Evolutionary conservation across 2,113 vertebrate genomes (phyloP).

Genomic region (Corydoras maculifer): DNA sequence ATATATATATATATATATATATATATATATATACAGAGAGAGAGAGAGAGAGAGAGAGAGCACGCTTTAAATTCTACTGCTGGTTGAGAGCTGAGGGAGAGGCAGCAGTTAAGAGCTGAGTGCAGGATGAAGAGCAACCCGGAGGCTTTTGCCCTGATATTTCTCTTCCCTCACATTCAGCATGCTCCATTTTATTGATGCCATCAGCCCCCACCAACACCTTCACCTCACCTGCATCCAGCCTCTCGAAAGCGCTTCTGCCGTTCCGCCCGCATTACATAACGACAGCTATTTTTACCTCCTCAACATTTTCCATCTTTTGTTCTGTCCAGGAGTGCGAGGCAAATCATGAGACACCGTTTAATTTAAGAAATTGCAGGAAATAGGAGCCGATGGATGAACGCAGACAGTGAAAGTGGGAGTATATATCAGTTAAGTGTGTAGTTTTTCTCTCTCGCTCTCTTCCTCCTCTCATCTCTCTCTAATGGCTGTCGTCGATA

Average conservation of each 20-base stretch:
- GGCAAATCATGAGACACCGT: neutral
- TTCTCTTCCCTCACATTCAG: neutral
- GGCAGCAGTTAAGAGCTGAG: slow-evolving; percentile 13
- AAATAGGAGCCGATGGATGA: slow-evolving; percentile 5
- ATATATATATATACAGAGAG: too few species aligned
- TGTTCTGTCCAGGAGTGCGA: neutral
- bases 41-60: too few species aligned
- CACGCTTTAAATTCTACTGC: too few species aligned
- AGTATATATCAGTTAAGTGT: neutral
- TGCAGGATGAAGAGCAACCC: slow-evolving; percentile 18
- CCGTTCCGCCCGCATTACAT: slow-evolving; percentile 21
- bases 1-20: too few species aligned
- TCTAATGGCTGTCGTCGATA: too few species aligned
- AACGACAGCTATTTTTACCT: slow-evolving; percentile 32
- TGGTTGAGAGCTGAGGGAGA: slow-evolving; percentile 7
- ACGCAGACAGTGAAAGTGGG: neutral
- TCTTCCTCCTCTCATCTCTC: too few species aligned
- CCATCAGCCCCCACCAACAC: neutral
- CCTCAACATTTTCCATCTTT: slow-evolving; percentile 7
- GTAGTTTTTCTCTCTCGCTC: too few species aligned
- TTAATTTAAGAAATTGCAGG: slow-evolving; percentile 17
- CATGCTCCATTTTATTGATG: slow-evolving; percentile 10
- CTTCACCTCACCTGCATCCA: slow-evolving; percentile 3
- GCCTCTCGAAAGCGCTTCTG: neutral
- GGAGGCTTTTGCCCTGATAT: slow-evolving; percentile 18